Conservation (phyloP, 2,113 vertebrate species). For the Ictalurus punctatus region DNA sequence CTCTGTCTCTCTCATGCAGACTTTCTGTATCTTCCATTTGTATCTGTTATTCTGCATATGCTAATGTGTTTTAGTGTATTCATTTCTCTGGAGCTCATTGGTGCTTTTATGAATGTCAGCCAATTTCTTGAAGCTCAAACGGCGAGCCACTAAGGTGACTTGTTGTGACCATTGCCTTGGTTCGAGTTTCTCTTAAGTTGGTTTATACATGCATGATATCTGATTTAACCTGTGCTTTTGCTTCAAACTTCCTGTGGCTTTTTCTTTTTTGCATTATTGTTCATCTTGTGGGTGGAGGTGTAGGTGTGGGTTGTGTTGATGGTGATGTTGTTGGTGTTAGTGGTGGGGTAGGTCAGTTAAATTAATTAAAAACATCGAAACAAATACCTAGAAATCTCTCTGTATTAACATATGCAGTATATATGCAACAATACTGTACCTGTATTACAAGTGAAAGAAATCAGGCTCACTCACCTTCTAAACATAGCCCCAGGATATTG, state of each 20-base stretch:
- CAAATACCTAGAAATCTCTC: too few species aligned
- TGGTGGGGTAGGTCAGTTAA: not conserved
- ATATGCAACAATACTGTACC: too few species aligned
- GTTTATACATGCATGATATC: not conserved
- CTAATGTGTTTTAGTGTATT: constrained; percentile 4
- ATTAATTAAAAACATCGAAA: not conserved
- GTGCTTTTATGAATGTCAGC: not conserved
- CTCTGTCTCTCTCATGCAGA: not conserved
- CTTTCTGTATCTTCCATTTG: not conserved
- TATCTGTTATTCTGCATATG: not conserved
- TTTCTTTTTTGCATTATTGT: not conserved
- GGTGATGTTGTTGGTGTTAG: not conserved
- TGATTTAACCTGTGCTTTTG: not conserved
- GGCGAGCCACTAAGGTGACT: not conserved
- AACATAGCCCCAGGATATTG: too few species aligned
- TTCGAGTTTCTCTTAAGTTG: not conserved
- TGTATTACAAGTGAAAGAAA: too few species aligned
- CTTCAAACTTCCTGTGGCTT: not conserved
- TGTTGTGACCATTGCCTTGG: not conserved
- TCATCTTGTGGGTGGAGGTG: not conserved
- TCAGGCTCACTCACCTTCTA: too few species aligned
- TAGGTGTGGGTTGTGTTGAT: not conserved
- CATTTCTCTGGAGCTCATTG: constrained; percentile 29
- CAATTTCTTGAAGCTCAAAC: constrained; percentile 6
- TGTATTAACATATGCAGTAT: too few species aligned